phyloP scores from a whole-genome alignment of 1,140 invertebrate genomes.

The Wiebesia pumilae region DNA sequence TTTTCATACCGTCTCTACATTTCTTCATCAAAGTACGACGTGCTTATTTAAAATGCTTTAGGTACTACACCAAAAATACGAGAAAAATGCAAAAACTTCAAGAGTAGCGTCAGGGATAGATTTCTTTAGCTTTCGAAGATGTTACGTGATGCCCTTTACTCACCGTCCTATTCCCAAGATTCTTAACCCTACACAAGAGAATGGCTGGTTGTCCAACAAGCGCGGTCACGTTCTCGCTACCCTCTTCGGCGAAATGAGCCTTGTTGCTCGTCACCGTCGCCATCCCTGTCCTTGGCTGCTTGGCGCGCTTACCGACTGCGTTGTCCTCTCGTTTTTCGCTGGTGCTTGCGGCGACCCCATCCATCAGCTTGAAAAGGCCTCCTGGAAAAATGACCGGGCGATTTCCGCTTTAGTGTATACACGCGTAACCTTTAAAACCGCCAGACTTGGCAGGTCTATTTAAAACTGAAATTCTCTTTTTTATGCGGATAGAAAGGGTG shows the following conservation, averaged over 20 bases:
- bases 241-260: conserved; percentile 88
- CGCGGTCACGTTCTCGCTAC: conserved; percentile 85
- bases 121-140: background rate
- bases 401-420: conserved; percentile 39
- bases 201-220: conserved; percentile 87
- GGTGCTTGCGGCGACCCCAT: background rate
- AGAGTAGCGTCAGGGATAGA: background rate
- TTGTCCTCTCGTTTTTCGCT: conserved; percentile 12
- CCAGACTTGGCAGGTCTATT: background rate
- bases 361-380: conserved; percentile 37
- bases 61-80: background rate
- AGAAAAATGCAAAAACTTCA: background rate
- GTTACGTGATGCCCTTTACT: conserved; percentile 69
- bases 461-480: conserved; percentile 38
- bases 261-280: conserved; percentile 69
- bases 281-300: conserved; percentile 64
- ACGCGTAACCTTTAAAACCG: background rate
- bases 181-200: conserved; percentile 87
- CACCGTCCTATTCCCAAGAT: conserved; percentile 91
- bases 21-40: background rate
- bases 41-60: background rate
- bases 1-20: background rate
- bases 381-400: conserved; percentile 47
- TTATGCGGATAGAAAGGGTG: background rate
- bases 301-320: conserved; percentile 58